phyloP scores from a whole-genome alignment of 2,113 vertebrate genomes.

The Etheostoma spectabile region DNA sequence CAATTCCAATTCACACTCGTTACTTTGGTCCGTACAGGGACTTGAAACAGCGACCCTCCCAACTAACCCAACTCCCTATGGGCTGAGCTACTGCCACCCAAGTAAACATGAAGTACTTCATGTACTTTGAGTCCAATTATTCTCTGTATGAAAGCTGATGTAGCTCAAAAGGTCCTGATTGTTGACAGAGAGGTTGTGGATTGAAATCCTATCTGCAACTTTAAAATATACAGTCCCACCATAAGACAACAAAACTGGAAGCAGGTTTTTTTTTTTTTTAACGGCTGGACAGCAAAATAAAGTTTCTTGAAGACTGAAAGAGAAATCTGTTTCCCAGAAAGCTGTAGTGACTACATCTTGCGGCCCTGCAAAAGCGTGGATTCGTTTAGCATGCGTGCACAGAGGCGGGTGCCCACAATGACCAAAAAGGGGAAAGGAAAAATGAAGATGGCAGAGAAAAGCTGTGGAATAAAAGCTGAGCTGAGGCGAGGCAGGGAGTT shows the following conservation, averaged over 20 bases:
- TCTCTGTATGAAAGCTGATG: neutral
- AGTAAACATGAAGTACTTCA: too few species aligned
- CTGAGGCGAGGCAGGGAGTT: constrained; percentile 9
- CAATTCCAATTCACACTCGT: too few species aligned
- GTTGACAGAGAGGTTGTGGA: neutral
- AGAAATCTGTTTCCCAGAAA: neutral
- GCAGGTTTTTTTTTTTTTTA: too few species aligned
- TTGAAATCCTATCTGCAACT: neutral
- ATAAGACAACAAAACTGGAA: neutral
- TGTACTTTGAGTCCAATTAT: too few species aligned
- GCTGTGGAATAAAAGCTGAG: constrained; percentile 49
- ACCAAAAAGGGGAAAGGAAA: neutral
- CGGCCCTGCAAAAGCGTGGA: neutral
- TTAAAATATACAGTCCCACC: neutral
- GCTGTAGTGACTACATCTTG: neutral
- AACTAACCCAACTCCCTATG: too few species aligned
- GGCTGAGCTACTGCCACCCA: too few species aligned
- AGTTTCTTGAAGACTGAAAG: neutral
- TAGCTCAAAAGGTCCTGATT: neutral
- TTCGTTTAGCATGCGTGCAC: neutral
- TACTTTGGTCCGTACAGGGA: too few species aligned
- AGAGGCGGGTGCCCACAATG: neutral
- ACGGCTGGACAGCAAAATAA: neutral
- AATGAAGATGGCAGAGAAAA: constrained; percentile 40
- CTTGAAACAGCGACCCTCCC: too few species aligned